phyloP scores from a whole-genome alignment of 2,797 vertebrate genomes.

The Propithecus perrieri region DNA sequence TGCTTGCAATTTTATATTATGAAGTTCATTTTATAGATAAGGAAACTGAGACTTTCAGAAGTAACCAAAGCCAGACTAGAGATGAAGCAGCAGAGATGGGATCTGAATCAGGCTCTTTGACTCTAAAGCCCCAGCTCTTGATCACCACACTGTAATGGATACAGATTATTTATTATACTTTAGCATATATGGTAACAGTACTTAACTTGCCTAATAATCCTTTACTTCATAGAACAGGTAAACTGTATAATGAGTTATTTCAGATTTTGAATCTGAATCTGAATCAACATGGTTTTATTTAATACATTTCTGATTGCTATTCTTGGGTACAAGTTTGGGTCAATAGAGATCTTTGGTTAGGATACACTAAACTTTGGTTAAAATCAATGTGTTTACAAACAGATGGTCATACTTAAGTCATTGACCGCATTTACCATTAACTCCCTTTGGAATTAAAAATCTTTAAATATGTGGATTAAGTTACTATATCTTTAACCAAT shows the following conservation, averaged over 20 bases:
- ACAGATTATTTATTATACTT: not conserved
- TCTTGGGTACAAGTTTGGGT: conserved; percentile 6
- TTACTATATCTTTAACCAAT: conserved; percentile 40
- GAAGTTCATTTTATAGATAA: conserved; percentile 37
- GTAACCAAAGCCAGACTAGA: conserved; percentile 28
- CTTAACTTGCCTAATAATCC: conserved; percentile 31
- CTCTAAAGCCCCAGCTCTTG: not conserved
- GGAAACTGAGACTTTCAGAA: conserved; percentile 34
- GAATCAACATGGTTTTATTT: conserved; percentile 31
- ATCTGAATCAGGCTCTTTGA: conserved; percentile 15
- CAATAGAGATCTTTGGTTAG: conserved; percentile 30
- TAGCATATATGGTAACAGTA: not conserved
- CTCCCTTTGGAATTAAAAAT: conserved; percentile 45
- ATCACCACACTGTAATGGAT: not conserved
- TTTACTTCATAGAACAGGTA: conserved; percentile 25
- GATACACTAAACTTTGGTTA: conserved; percentile 37
- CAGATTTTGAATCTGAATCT: conserved; percentile 44
- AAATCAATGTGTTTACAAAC: conserved; percentile 52
- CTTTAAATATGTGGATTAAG: conserved; percentile 49
- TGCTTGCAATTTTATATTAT: conserved; percentile 7
- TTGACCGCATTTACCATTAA: conserved; percentile 17
- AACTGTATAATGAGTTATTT: conserved; percentile 60
- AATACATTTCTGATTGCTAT: conserved; percentile 13
- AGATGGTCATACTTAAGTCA: not conserved
- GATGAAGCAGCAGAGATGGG: not conserved